Base-by-base conservation (phyloP, 2,797 vertebrate species). In the Rachycentron canadum region DNA sequence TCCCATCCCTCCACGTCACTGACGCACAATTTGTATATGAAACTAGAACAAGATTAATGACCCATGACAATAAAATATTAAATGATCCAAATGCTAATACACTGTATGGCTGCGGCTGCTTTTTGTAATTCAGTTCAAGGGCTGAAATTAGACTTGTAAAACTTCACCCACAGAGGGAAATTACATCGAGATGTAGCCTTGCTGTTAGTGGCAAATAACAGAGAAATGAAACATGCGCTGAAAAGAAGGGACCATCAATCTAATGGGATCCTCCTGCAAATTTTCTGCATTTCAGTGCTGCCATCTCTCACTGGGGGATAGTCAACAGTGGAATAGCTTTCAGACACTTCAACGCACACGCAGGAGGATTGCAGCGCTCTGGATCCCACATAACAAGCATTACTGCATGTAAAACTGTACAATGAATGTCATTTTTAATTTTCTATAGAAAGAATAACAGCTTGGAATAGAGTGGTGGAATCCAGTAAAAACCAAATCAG, bases 101-200 rank as follows among this genome's bases (percentile, higher is more conserved):
- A 81, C 73, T 83, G 86, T 85, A 87, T 72, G 72, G 82, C 83
- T 88, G 70, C 75, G 83, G 72, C 61, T 70, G 80, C 86, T 87
- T 89, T 88, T 94, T 83, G 85, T 92, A 95, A 94, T 93, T 92
- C 89, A 95, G 94, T 86, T 94, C 94, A 92, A 93, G 92, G 94
- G 83, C 52, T 89, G 89, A 87, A 94, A 96, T 95, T 94, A 94
- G 94, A 97, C 95, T 93, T 95, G 93, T 93, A 95, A 95, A 93
- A 89, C 79, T 86, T 85, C 76, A 85, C 79, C 91, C 93, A 88
- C 88, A 73, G 73, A 73, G 81, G 82, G 75, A 95, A 95, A 95
- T 95, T 93, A 94, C 87, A 92, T 79, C 79, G 89, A 89, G 90
- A 93, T 91, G 85, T 88, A 84, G 82, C 87, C 92, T 89, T 75